Percentiles rank a stretch among this genome's conserved stretches.
These are phyloP conservation scores for Euura lappo DNA, from an alignment of 1,140 invertebrate genomes.

Conservation along the genomic window DNA sequence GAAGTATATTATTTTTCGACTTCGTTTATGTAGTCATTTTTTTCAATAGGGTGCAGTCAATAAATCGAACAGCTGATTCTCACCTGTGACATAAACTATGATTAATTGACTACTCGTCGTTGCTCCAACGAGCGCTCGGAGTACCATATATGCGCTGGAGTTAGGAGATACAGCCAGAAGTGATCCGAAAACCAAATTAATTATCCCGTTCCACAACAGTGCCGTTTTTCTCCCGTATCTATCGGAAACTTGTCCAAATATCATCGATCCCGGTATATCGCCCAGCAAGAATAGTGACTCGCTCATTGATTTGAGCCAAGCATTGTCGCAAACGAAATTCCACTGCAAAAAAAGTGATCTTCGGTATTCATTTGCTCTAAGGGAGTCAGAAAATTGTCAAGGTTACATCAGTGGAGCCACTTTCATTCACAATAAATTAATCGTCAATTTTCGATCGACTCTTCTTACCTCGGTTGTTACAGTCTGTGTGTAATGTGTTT, in stretches of 20 bases:
- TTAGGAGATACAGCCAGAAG: constrained; percentile 71
- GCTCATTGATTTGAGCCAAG: constrained; percentile 70
- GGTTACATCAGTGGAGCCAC: neutral
- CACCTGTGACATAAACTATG: constrained; percentile 80
- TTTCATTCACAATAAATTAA: neutral
- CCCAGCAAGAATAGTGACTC: constrained; percentile 85
- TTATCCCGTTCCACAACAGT: constrained; percentile 73
- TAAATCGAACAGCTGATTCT: constrained; percentile 23
- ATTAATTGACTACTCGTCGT: constrained; percentile 79
- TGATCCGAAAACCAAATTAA: constrained; percentile 72
- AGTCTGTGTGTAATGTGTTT: constrained; percentile 64
- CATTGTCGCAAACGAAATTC: constrained; percentile 75
- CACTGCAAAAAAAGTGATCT: constrained; percentile 65
- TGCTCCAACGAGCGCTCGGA: constrained; percentile 74
- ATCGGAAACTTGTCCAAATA: constrained; percentile 82
- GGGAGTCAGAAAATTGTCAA: neutral
- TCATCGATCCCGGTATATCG: constrained; percentile 77
- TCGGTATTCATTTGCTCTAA: constrained; percentile 11
- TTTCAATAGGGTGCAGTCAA: neutral
- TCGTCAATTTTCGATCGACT: neutral
- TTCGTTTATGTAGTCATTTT: neutral
- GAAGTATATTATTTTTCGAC: constrained; percentile 12
- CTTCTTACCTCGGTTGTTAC: constrained; percentile 69
- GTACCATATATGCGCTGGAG: constrained; percentile 70
- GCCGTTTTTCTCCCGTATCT: constrained; percentile 76